phyloP scores from a whole-genome alignment of 2,113 vertebrate species.

The Pan paniscus region DNA sequence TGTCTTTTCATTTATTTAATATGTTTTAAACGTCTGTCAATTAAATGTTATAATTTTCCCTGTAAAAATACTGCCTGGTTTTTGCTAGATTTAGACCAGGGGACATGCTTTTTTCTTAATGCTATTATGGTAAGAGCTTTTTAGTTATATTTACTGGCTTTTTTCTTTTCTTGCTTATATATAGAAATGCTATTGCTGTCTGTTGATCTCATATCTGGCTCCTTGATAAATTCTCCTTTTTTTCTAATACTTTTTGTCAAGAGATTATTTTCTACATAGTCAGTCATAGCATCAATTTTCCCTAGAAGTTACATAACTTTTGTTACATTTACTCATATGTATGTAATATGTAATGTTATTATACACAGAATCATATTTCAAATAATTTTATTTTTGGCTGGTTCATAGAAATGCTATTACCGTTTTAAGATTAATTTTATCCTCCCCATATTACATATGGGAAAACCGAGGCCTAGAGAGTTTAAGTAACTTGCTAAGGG shows the following conservation, averaged over 20 bases:
- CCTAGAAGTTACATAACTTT: slow-evolving; percentile 26
- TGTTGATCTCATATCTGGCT: not conserved
- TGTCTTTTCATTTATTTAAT: not conserved
- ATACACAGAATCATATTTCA: not conserved
- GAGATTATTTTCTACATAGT: not conserved
- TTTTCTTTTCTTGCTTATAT: not conserved
- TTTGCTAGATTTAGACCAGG: slow-evolving; percentile 8
- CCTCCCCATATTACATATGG: not conserved
- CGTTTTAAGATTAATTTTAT: not conserved
- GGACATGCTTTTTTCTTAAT: not conserved
- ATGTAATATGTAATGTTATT: not conserved
- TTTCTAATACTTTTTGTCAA: slow-evolving; percentile 22
- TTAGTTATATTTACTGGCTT: not conserved
- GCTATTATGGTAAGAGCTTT: not conserved
- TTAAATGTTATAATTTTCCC: not conserved
- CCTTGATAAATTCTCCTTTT: slow-evolving; percentile 1
- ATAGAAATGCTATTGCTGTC: not conserved
- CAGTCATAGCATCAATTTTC: not conserved
- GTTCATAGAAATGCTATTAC: not conserved
- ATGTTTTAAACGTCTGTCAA: not conserved
- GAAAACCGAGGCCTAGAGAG: not conserved
- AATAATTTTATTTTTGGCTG: not conserved
- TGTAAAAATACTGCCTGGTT: not conserved
- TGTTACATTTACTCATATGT: not conserved
- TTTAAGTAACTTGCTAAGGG: not conserved